Evolutionary conservation across 2,797 vertebrate species (phyloP).

Genomic region (Muscicapa striata): DNA sequence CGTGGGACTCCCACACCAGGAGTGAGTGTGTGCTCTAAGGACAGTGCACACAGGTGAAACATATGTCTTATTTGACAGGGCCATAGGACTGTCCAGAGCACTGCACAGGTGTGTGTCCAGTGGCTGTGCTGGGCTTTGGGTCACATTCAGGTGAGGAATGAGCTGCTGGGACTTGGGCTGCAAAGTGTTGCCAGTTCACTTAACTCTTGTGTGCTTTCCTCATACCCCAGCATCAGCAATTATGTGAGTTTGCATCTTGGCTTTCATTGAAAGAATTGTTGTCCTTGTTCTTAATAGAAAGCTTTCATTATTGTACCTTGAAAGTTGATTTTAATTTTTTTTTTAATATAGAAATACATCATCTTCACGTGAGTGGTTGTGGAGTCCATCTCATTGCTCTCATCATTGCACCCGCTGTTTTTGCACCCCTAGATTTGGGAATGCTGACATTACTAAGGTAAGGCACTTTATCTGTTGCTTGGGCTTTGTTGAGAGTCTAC

Average conservation of each 20-base stretch:
- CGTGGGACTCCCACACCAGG: rapidly evolving
- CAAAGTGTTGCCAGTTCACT: neutral
- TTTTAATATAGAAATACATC: neutral
- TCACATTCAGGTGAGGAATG: neutral
- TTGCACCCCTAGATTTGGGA: neutral
- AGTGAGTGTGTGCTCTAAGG: rapidly evolving
- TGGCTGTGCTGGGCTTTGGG: neutral
- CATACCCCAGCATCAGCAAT: neutral
- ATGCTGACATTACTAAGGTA: neutral
- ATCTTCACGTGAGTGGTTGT: rapidly evolving
- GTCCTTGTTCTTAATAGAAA: neutral
- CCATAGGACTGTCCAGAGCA: neutral
- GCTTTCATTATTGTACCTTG: neutral
- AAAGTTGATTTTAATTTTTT: neutral
- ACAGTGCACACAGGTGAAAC: neutral
- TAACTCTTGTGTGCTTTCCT: neutral
- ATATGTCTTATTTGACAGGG: no score
- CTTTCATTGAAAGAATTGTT: neutral
- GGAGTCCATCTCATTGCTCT: rapidly evolving
- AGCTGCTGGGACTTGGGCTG: neutral
- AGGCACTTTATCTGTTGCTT: neutral
- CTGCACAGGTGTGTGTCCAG: neutral
- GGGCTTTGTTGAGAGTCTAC: neutral
- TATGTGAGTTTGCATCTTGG: neutral
- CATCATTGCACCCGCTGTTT: neutral